These are phyloP conservation scores for Eremophila alpestris DNA, from an alignment of 2,797 vertebrate species.

Conservation along the genomic window DNA sequence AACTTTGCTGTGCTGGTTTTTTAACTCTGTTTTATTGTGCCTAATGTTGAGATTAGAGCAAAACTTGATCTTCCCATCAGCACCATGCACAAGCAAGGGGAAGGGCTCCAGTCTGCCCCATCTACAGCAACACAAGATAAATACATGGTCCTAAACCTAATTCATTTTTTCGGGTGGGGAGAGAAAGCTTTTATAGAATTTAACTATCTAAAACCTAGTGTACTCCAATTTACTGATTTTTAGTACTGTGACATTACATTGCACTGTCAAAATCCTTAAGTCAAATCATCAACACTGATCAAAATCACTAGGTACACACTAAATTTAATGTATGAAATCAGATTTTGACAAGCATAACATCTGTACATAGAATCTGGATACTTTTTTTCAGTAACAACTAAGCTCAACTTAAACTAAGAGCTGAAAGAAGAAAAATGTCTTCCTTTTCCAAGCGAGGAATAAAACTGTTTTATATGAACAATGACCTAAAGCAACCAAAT, in stretches of 20 bases:
- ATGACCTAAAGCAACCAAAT: background rate
- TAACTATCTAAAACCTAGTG: background rate
- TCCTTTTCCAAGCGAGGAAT: background rate
- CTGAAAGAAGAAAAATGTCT: background rate
- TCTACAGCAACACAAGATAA: background rate
- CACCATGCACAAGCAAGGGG: fast-evolving
- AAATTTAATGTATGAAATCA: background rate
- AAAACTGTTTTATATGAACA: background rate
- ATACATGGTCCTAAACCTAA: background rate
- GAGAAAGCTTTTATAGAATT: background rate
- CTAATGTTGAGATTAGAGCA: background rate
- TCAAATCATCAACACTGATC: background rate
- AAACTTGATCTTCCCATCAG: background rate
- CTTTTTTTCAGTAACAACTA: background rate
- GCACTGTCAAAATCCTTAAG: background rate
- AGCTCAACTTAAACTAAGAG: background rate
- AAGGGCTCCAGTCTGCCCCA: background rate
- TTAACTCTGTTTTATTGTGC: background rate
- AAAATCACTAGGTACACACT: background rate
- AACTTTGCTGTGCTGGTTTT: background rate
- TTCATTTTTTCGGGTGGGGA: fast-evolving
- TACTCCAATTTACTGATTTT: background rate
- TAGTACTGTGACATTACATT: background rate
- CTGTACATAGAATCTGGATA: background rate
- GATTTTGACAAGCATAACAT: background rate